Base-by-base conservation (phyloP, 2,113 vertebrate genomes). In the Loxodonta africana region DNA sequence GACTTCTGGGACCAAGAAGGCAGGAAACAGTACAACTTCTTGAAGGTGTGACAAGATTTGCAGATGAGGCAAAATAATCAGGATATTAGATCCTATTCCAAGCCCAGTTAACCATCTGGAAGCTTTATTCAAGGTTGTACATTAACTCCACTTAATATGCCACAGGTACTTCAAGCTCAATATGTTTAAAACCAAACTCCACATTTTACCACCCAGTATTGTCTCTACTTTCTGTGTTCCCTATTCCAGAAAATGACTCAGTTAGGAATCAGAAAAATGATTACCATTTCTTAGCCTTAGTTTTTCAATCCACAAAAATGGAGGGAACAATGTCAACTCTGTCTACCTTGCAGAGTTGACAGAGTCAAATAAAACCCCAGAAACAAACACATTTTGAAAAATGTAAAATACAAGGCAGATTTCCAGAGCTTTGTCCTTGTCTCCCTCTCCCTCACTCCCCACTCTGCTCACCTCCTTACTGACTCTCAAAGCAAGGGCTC, bases 51-150 rank as follows among this genome's bases (percentile, higher is more conserved):
- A 25, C 85, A 74, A 84, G 60, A 71, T 67, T 4, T 80, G 69
- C 48, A 88, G 67, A 85, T 65, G 46, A 83, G 90, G 82, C 30
- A 85, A 73, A 46, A 92, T 60, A 30, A 87, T 87, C 51, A 74
- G 37, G 67, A 9, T 88, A 53, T 77, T 11, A 60, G 76, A 67
- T 77, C 60, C 78, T 74, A 18, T 18, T 92, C 73, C 20, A 4
- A 51, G 60, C 62, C 85, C 48, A 14, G 6, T 76, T 90, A 62
- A 51, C 93, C 37, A 74, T 21, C 62, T 51, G 41, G 81, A 92
- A 95, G 51, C 77, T 85, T 28, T 26, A 5, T 53, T 85, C 65
- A 82, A 81, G 84, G 87, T 17, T 60, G 21, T 48, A 71, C 5
- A 46, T 53, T 83, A 90, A 60, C 84, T 69, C 94, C 57, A 62